Evolutionary conservation across 2,113 vertebrate species (phyloP).

Genomic region (Istiophorus platypterus): DNA sequence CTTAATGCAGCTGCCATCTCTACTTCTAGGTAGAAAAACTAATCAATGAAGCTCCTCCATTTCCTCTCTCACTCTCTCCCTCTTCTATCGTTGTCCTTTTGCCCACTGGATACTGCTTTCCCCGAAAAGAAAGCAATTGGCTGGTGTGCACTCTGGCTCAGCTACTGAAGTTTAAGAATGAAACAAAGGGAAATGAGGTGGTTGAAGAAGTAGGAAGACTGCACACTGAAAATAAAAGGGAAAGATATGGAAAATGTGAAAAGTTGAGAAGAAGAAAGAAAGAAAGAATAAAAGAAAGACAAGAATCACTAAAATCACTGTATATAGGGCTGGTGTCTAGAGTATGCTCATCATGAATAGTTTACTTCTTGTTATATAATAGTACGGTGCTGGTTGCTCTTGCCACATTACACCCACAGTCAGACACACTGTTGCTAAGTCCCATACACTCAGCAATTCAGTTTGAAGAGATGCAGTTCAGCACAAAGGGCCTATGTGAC

Average conservation of each 20-base stretch:
- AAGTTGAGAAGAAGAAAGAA: background rate
- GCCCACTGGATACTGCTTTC: no score
- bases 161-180: background rate
- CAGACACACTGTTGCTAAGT: background rate
- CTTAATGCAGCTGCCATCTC: constrained; percentile 2
- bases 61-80: no score
- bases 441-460: constrained; percentile 14
- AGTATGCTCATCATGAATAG: constrained; percentile 45
- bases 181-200: background rate
- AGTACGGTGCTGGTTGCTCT: constrained; percentile 8
- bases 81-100: background rate
- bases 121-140: no score
- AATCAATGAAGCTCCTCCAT: background rate
- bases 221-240: background rate
- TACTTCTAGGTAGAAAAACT: constrained; percentile 1
- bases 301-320: background rate
- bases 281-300: background rate
- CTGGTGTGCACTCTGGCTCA: background rate
- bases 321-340: constrained; percentile 35
- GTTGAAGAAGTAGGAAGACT: background rate
- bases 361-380: constrained; percentile 54
- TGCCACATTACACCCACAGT: background rate
- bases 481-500: constrained; percentile 37
- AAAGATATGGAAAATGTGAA: background rate
- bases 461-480: constrained; percentile 19